Conservation (phyloP, 2,113 vertebrate species). For the Hippopotamus amphibius region DNA sequence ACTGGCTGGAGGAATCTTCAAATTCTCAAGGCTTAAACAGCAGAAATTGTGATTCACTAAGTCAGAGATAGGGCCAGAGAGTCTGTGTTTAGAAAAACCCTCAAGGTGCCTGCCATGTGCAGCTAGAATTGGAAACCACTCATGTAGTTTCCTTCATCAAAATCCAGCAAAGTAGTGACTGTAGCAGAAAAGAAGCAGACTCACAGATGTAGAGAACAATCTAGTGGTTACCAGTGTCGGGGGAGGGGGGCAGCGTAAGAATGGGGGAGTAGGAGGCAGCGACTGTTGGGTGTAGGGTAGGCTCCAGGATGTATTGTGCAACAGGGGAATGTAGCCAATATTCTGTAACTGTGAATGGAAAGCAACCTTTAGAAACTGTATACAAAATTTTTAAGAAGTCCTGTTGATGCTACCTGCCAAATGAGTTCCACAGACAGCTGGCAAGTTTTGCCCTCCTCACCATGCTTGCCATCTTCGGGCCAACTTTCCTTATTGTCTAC, state of each 20-base stretch:
- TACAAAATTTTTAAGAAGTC: not conserved
- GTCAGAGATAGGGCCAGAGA: not conserved
- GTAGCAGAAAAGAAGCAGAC: not conserved
- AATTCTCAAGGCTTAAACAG: not conserved
- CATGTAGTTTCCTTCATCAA: not conserved
- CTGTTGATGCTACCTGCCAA: not conserved
- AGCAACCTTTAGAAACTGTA: not conserved
- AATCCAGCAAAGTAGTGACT: not conserved
- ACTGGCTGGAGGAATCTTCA: not conserved
- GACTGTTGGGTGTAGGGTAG: not conserved
- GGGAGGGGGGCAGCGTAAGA: not conserved
- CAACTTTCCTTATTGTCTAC: not conserved
- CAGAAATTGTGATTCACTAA: not conserved
- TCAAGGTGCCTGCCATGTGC: not conserved
- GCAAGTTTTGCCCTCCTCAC: not conserved
- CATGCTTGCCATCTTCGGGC: rapidly evolving
- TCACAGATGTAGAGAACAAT: not conserved
- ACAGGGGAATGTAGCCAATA: not conserved
- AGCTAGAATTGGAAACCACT: not conserved
- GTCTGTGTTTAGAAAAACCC: not conserved
- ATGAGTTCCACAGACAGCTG: not conserved
- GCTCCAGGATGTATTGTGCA: not conserved
- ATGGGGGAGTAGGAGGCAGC: not conserved
- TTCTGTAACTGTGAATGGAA: not conserved
- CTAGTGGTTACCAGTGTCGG: not conserved